Evolutionary conservation across 2,797 vertebrate genomes (phyloP).

Genomic region (Dallia pectoralis): DNA sequence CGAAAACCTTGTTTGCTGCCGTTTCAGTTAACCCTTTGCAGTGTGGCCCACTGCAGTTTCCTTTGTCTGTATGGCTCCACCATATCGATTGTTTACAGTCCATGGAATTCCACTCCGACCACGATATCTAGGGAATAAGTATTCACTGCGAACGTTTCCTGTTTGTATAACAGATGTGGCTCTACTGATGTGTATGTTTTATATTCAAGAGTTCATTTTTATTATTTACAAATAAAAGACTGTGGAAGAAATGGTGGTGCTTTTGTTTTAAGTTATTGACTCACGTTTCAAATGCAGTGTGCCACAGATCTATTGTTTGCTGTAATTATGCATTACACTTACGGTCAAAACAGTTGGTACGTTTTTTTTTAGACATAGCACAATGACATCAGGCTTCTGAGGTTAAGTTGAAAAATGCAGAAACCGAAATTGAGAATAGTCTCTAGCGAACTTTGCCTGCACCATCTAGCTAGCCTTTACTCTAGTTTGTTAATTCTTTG

Average conservation of each 20-base stretch:
- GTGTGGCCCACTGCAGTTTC: conserved; percentile 81
- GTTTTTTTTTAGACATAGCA: too few relatives aligned
- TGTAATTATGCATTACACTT: too few relatives aligned
- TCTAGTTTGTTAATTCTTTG: too few relatives aligned
- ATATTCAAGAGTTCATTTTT: conserved; percentile 87
- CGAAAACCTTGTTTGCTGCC: conserved; percentile 88
- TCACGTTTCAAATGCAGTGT: not conserved
- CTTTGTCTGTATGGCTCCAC: conserved; percentile 80
- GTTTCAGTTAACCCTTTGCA: conserved; percentile 86
- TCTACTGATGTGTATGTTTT: conserved; percentile 86
- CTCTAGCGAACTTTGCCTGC: too few relatives aligned
- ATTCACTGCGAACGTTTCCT: conserved; percentile 83
- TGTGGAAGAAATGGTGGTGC: conserved; percentile 69
- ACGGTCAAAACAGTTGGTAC: too few relatives aligned
- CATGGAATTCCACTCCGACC: conserved; percentile 70
- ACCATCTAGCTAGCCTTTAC: too few relatives aligned
- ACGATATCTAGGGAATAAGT: conserved; percentile 74
- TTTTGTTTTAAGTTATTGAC: conserved; percentile 2
- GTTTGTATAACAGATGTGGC: conserved; percentile 84
- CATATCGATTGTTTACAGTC: conserved; percentile 84
- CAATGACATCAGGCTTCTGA: too few relatives aligned
- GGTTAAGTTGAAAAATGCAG: too few relatives aligned
- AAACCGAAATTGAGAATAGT: too few relatives aligned
- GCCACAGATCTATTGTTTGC: too few relatives aligned
- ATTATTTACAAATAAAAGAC: conserved; percentile 88